Base-by-base conservation (phyloP, 1,140 invertebrate species). In the Nautilus pompilius region DNA sequence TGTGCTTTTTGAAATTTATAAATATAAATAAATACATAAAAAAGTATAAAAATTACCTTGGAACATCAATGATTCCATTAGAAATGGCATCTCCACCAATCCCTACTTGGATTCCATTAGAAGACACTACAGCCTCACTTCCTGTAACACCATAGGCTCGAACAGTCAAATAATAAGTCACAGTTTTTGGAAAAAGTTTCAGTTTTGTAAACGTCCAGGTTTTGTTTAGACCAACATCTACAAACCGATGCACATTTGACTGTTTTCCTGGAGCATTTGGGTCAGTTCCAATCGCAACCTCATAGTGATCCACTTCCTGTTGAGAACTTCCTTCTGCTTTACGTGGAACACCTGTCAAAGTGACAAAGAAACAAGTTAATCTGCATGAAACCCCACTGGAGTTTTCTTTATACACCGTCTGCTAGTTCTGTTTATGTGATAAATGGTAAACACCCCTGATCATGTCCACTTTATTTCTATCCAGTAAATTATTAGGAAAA, bases 201-300 rank as follows among this genome's bases (percentile, higher is more conserved):
- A 77, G 64, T 59, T 75, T 66, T 51, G 62, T 66, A 45, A 76
- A 75, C 17, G 67, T 73, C 5, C 67, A 63, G 13, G 72, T 58
- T 32, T 56, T 74, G 53, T 75, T 75, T 10, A 65, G 41, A 33
- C 72, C 69, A 20, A 73, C 71, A 59, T 72, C 60, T 8, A 67
- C 70, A 41, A 72, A 78, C 17, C 72, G 74, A 13, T 72, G 66
- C 45, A 75, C 59, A 58, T 78, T 72, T 57, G 75, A 67, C 26
- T 74, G 56, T n/a, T 72, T 76, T 45, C 68, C 71, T n/a, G 64
- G 55, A 58, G 72, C 74, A 28, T 74, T 60, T 41, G 74, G 53
- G 55, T 78, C 74, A 32, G 72, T 75, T 61, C 74, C 76, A 26
- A 76, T 17, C 33, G 74, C 76, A 33, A 78, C 69, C 34, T 73